Percentiles rank a stretch among this genome's conserved stretches.
These are phyloP conservation scores for Tympanoctomys barrerae DNA, from an alignment of 2,797 vertebrate species.

Conservation along the genomic window DNA sequence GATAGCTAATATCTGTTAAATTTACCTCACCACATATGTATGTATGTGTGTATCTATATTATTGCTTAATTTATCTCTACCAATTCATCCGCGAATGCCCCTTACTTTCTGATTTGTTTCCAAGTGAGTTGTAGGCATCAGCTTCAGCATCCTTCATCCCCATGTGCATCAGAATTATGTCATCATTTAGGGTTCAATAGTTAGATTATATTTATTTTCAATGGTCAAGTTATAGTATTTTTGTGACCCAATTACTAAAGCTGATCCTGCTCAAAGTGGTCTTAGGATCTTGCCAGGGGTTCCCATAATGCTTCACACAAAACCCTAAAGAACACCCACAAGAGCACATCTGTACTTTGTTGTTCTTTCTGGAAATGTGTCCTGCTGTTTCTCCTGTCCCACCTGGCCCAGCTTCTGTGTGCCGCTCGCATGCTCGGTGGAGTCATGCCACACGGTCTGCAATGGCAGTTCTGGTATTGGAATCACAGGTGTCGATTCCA, in stretches of 20 bases:
- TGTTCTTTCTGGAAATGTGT: neutral
- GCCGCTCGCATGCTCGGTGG: neutral
- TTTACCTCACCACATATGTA: neutral
- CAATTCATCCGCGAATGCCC: neutral
- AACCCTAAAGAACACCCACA: neutral
- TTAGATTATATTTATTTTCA: slow-evolving; percentile 35
- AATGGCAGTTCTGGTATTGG: neutral
- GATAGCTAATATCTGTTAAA: neutral
- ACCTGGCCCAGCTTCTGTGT: neutral
- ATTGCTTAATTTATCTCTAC: neutral
- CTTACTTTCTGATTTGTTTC: neutral
- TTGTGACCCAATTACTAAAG: neutral
- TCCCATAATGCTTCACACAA: neutral
- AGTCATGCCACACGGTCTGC: neutral
- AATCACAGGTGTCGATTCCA: rapidly evolving
- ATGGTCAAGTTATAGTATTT: neutral
- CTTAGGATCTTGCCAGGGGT: neutral
- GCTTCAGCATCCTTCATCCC: neutral
- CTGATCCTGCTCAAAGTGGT: neutral
- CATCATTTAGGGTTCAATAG: neutral
- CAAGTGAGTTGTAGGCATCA: neutral
- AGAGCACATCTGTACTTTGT: neutral
- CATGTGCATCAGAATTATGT: neutral
- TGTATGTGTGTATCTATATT: neutral
- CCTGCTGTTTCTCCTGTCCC: neutral